Evolutionary conservation across 1,140 invertebrate genomes (phyloP).

Genomic region (Ruditapes philippinarum): DNA sequence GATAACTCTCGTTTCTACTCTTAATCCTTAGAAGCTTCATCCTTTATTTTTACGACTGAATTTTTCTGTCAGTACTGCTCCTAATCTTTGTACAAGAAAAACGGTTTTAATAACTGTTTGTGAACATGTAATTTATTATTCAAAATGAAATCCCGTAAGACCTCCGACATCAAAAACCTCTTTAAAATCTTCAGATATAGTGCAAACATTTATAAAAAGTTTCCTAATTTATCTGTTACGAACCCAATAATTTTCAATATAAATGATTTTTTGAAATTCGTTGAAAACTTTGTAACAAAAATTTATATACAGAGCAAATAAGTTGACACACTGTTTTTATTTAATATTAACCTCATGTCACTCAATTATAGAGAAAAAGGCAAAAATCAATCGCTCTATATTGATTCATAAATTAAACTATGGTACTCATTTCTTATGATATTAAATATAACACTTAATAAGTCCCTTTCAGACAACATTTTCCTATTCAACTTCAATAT

Average conservation of each 20-base stretch:
- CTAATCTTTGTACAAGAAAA: neutral
- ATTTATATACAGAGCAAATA: neutral
- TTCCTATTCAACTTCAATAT: too few species aligned
- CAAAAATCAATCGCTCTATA: neutral
- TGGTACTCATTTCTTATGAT: neutral
- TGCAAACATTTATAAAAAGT: too few species aligned
- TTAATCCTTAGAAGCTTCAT: neutral
- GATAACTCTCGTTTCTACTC: neutral
- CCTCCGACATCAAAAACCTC: neutral
- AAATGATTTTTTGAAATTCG: too few species aligned
- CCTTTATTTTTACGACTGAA: neutral
- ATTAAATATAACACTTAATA: neutral
- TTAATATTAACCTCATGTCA: neutral
- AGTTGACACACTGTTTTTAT: neutral
- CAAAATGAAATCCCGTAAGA: neutral
- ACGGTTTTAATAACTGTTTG: neutral
- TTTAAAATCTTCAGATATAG: too few species aligned
- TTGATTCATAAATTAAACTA: neutral
- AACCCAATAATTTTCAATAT: too few species aligned
- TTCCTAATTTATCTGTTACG: too few species aligned
- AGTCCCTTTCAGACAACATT: too few species aligned
- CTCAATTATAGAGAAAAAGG: neutral
- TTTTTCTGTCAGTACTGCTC: neutral
- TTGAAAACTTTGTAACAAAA: neutral
- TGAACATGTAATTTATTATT: neutral